phyloP scores from a whole-genome alignment of 1,140 invertebrate genomes.

The Asbolus verrucosus region DNA sequence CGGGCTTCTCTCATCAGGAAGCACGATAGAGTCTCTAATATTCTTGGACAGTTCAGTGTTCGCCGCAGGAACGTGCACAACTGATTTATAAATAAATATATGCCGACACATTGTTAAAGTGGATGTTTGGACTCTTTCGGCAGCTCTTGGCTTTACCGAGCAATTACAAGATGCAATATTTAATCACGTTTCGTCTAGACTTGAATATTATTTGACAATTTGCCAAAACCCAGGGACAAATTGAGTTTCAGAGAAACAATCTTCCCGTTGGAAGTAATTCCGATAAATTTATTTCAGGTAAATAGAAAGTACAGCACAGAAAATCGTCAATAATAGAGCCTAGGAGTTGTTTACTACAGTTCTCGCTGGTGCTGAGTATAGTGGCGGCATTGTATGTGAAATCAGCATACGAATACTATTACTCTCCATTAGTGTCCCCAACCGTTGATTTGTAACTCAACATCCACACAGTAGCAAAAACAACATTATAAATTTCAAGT shows the following conservation, averaged over 20 bases:
- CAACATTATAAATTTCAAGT: constrained; percentile 52
- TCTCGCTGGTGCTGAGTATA: constrained; percentile 53
- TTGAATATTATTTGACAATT: constrained; percentile 24
- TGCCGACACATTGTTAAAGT: constrained; percentile 31
- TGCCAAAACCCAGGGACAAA: constrained; percentile 6
- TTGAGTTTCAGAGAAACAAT: background rate
- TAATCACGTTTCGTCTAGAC: constrained; percentile 19
- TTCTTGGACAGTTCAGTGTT: constrained; percentile 32
- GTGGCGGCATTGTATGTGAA: constrained; percentile 58
- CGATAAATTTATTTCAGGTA: constrained; percentile 56
- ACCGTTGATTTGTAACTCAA: constrained; percentile 61
- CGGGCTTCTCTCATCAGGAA: constrained; percentile 36
- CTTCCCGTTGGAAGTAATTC: constrained; percentile 15
- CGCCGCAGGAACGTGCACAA: constrained; percentile 30
- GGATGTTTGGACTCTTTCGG: background rate
- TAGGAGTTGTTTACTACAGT: constrained; percentile 55
- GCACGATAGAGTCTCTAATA: constrained; percentile 37
- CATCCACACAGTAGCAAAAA: constrained; percentile 58
- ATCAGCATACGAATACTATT: constrained; percentile 63
- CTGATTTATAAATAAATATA: constrained; percentile 22
- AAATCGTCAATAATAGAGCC: constrained; percentile 54
- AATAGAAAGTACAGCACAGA: constrained; percentile 51
- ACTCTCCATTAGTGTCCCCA: constrained; percentile 61
- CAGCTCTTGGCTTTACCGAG: constrained; percentile 21
- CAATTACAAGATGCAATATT: constrained; percentile 33